phyloP scores from a whole-genome alignment of 2,113 vertebrate genomes.

The Falco punctatus region DNA sequence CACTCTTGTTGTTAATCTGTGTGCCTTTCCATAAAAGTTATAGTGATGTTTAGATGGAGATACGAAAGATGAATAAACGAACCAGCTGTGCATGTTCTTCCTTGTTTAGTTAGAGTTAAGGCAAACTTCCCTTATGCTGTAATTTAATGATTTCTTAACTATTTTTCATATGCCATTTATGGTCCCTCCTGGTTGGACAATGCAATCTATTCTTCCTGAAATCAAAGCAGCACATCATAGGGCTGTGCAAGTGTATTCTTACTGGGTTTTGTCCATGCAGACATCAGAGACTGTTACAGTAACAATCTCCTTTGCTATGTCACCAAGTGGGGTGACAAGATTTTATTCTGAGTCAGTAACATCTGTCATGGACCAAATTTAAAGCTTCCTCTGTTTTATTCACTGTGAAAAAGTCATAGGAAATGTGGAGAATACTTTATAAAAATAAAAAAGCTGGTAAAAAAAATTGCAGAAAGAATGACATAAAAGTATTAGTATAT shows the following conservation, averaged over 20 bases:
- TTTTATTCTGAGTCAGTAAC: not conserved
- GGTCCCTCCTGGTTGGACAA: not conserved
- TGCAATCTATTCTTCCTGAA: not conserved
- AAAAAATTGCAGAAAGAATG: not conserved
- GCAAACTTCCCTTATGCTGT: not conserved
- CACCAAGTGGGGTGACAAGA: not conserved
- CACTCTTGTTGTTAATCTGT: not conserved
- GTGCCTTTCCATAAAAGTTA: not conserved
- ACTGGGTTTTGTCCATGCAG: not conserved
- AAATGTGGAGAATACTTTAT: not conserved
- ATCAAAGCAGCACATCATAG: not conserved
- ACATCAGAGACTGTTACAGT: not conserved
- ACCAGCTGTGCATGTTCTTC: rapidly evolving
- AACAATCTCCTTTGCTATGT: not conserved
- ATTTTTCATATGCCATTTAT: not conserved
- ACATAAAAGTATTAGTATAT: not conserved
- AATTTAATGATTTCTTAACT: not conserved
- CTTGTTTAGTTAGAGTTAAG: not conserved
- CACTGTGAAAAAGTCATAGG: not conserved
- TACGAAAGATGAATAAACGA: not conserved
- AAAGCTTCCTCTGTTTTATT: not conserved
- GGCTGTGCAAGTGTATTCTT: not conserved
- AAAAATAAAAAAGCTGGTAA: not conserved
- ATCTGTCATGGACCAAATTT: not conserved
- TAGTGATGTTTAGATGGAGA: not conserved